These are phyloP conservation scores for Oncorhynchus kisutch DNA, from an alignment of 2,113 vertebrate species.

Conservation along the genomic window DNA sequence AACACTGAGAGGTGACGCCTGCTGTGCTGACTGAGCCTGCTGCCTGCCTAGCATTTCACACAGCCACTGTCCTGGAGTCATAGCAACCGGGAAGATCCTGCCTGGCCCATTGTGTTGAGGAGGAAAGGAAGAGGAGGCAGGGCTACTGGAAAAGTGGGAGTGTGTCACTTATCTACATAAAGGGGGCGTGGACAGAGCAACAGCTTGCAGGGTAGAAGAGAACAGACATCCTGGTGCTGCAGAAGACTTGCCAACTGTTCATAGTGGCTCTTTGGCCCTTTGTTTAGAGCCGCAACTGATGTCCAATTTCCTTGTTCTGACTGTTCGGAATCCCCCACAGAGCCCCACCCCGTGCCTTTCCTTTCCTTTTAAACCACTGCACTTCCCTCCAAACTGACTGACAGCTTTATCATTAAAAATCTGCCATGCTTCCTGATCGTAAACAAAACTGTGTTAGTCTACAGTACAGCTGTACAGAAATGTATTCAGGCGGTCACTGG, in stretches of 20 bases:
- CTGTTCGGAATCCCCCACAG: constrained; percentile 1
- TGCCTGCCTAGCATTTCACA: constrained; percentile 63
- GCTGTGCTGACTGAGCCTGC: constrained; percentile 30
- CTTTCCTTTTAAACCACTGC: background rate
- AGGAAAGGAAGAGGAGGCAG: constrained; percentile 65
- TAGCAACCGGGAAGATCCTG: constrained; percentile 73
- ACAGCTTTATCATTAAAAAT: background rate
- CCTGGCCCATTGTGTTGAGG: constrained; percentile 64
- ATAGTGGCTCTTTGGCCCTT: background rate
- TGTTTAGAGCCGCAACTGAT: constrained; percentile 8
- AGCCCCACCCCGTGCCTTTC: too few relatives aligned
- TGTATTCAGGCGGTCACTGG: background rate
- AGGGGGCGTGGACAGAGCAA: constrained; percentile 52
- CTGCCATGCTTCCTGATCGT: background rate
- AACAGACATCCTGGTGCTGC: constrained; percentile 41
- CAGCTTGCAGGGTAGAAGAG: constrained; percentile 30
- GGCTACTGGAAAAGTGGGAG: constrained; percentile 8
- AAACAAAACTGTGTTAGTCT: background rate
- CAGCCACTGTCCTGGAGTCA: constrained; percentile 63
- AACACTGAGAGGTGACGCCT: constrained; percentile 28
- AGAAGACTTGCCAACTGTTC: constrained; percentile 27
- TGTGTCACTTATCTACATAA: constrained; percentile 50
- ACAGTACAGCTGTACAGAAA: background rate
- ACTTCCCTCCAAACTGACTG: background rate
- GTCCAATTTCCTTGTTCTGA: constrained; percentile 8